Base-by-base conservation (phyloP, 2,888 invertebrate genomes). In the Stratiomys singularior region DNA sequence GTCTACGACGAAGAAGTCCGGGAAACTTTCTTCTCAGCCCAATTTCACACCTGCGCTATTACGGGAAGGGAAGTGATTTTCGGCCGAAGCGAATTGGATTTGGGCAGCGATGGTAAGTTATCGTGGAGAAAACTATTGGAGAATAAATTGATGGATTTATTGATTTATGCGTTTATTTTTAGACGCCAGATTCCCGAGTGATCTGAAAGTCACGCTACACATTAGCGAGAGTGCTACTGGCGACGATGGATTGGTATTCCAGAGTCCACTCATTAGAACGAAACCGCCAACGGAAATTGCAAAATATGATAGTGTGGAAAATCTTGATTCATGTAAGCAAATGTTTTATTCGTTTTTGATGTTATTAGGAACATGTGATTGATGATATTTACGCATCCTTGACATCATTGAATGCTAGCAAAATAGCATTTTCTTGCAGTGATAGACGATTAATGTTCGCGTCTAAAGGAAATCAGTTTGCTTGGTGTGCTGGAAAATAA, bases 11-110 rank as follows among this genome's bases (percentile, higher is more conserved):
- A 84, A 76, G 81, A 81, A 74, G 78, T 83, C 77, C 78, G 91
- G 58, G 92, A 92, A 82, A 90, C 94, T n/a, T 91, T 96, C 82
- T 96, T 95, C 89, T 92, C 94, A 71, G 93, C 94, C 85, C 95
- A 97, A 91, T 96, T 97, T 89, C 97, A 97, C 89, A 97, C 97
- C 3, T 97, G 97, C 88, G 96, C 96, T 76, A 93, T 97, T 81
- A 91, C 94, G 66, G 93, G 95, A 85, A 92, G 94, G 87, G 93
- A 93, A 79, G 91, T 97, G 77, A 92, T 93, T 83, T 96, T 96
- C 89, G 93, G 93, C 79, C 92, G 95, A 84, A 93, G 93, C 83
- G 96, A 97, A 85, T 90, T 97, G 82, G 97, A 97, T 88, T 91
- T 93, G 83, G 95, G 95, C 79, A 93, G 92, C 84, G 92, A 92